Percentiles rank a stretch among this genome's conserved stretches.
Conservation (phyloP, 2,797 vertebrate genomes). For the Argya squamiceps region DNA sequence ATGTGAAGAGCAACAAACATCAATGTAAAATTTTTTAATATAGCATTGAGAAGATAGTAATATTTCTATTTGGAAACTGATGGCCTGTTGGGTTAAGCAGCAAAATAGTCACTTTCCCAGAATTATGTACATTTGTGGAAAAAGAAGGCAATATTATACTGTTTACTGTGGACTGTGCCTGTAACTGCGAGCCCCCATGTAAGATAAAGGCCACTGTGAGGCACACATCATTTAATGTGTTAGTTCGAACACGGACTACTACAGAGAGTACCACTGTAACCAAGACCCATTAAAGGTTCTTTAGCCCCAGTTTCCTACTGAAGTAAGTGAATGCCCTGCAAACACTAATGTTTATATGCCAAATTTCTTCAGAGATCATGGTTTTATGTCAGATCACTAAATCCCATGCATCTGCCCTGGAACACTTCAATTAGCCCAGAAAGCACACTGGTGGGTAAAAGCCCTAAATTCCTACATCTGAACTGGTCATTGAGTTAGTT, state of each 20-base stretch:
- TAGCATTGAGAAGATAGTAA: neutral
- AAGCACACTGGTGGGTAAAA: neutral
- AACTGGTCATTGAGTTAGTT: neutral
- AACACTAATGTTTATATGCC: neutral
- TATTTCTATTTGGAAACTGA: neutral
- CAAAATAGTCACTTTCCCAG: neutral
- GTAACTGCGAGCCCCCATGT: neutral
- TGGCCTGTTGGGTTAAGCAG: neutral
- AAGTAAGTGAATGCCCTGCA: neutral
- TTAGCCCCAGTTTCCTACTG: neutral
- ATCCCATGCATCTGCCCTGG: neutral
- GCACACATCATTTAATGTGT: neutral
- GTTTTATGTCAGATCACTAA: neutral
- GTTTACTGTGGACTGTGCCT: neutral
- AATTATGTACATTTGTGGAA: neutral
- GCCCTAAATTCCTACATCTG: neutral
- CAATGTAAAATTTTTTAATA: neutral
- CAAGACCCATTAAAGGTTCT: neutral
- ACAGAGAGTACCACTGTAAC: neutral
- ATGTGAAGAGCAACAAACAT: neutral
- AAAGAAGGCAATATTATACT: neutral
- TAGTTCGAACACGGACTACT: neutral
- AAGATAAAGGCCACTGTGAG: neutral
- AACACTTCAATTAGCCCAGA: neutral
- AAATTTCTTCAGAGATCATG: neutral